Conservation (phyloP, 37 sponge, comb jelly and placozoan genomes). For the Petrosia ficiformis region DNA sequence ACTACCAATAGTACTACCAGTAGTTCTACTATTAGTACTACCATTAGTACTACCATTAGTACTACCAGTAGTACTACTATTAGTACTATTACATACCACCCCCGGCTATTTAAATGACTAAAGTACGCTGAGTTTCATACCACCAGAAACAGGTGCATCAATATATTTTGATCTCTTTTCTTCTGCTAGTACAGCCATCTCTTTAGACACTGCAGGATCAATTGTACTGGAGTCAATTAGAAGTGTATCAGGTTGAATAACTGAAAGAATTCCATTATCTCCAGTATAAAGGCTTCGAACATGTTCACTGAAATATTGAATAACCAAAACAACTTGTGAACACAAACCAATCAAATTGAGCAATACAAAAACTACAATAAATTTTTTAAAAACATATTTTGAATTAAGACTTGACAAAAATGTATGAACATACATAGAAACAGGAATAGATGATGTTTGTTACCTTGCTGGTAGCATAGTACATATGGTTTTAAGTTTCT, state of each 20-base stretch:
- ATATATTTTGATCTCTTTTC: constrained; percentile 57
- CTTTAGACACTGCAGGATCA: constrained; percentile 66
- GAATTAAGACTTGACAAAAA: background rate
- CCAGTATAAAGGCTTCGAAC: background rate
- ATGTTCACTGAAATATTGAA: background rate
- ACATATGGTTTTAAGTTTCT: constrained; percentile 52
- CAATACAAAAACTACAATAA: background rate
- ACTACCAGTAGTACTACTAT: background rate
- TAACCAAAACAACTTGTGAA: background rate
- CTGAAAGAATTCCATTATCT: constrained; percentile 9
- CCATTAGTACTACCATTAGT: too few relatives aligned
- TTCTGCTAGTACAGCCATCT: constrained; percentile 36
- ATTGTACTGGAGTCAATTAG: constrained; percentile 96
- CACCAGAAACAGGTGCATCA: constrained; percentile 99
- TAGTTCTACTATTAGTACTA: too few relatives aligned
- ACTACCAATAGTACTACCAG: too few relatives aligned
- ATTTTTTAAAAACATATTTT: background rate
- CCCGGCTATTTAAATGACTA: too few relatives aligned
- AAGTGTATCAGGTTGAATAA: constrained; percentile 54
- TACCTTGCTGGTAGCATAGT: constrained; percentile 82
- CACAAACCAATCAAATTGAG: background rate
- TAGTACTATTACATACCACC: background rate
- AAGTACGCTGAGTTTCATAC: too few relatives aligned
- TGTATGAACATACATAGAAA: too few relatives aligned
- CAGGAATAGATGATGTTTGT: too few relatives aligned